Evolutionary conservation across 2,888 invertebrate species (phyloP).

Genomic region (Drosophila acutilabella): DNA sequence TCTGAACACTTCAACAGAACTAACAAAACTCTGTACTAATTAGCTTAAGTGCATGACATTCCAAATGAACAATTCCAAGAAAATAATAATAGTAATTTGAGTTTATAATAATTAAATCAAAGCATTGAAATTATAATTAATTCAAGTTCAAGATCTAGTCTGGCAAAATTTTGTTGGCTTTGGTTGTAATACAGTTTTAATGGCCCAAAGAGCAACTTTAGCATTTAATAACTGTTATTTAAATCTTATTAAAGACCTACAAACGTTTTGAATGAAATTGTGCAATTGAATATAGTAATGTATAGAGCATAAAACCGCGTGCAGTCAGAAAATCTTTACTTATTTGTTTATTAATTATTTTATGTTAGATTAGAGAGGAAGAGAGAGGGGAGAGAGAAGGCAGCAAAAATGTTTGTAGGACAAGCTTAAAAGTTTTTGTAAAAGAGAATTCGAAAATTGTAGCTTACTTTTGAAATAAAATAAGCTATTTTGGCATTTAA

Average conservation of each 20-base stretch:
- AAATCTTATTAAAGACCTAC: conserved; percentile 58
- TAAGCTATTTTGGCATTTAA: conserved; percentile 57
- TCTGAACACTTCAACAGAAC: conserved; percentile 39
- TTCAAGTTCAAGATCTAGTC: not conserved
- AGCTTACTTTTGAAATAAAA: conserved; percentile 67
- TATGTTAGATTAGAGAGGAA: conserved; percentile 47
- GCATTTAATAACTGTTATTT: conserved; percentile 27
- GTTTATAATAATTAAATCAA: conserved; percentile 1
- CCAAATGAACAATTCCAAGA: conserved; percentile 57
- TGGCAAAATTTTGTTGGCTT: conserved; percentile 34
- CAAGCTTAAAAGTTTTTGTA: conserved; percentile 72
- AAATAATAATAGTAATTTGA: conserved; percentile 23
- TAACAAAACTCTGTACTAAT: conserved; percentile 50
- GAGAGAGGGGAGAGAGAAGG: conserved; percentile 42
- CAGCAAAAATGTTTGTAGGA: conserved; percentile 72
- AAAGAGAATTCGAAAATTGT: conserved; percentile 58
- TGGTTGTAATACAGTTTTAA: conserved; percentile 65
- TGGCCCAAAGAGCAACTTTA: conserved; percentile 82
- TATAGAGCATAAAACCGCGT: conserved; percentile 68
- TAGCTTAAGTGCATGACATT: conserved; percentile 69
- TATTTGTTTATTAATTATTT: conserved; percentile 51
- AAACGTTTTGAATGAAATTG: conserved; percentile 69
- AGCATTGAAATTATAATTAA: conserved; percentile 3
- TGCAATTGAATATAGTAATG: conserved; percentile 63
- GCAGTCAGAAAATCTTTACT: conserved; percentile 69